Evolutionary conservation across 2,888 invertebrate genomes (phyloP).

Genomic region (Nezara viridula): DNA sequence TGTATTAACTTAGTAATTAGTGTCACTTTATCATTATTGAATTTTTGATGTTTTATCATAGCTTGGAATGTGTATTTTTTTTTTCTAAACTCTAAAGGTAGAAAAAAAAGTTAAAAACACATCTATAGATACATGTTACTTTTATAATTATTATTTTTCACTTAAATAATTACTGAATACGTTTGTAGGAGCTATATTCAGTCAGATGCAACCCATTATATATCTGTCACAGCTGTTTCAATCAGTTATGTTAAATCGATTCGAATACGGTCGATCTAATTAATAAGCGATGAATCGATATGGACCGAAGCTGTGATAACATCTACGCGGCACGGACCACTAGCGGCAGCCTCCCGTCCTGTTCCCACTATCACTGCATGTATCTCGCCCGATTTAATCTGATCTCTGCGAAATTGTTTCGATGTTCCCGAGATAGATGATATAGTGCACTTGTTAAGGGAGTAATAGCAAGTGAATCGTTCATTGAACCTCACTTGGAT

Average conservation of each 20-base stretch:
- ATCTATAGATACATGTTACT: too few species aligned
- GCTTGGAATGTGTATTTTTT: too few species aligned
- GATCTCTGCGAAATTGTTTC: constrained; percentile 19
- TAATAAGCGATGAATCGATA: background rate
- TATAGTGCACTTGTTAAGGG: background rate
- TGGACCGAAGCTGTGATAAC: background rate
- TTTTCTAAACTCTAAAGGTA: too few species aligned
- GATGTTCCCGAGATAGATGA: background rate
- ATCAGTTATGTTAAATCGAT: background rate
- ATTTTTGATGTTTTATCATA: too few species aligned
- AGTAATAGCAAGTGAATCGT: background rate
- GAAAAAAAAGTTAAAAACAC: too few species aligned
- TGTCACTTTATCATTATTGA: too few species aligned
- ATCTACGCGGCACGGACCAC: background rate
- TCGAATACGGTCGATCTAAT: background rate
- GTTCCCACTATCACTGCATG: background rate
- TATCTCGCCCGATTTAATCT: background rate
- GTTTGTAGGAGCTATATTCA: too few species aligned
- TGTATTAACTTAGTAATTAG: too few species aligned
- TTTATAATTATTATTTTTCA: too few species aligned
- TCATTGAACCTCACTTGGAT: too few species aligned
- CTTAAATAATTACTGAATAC: too few species aligned
- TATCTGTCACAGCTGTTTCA: background rate
- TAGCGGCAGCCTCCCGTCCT: background rate
- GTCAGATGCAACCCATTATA: background rate